Evolutionary conservation across 2,797 vertebrate genomes (phyloP), one percentile per base, ranked within the genome.

Genomic region (Epinephelus malabaricus): DNA sequence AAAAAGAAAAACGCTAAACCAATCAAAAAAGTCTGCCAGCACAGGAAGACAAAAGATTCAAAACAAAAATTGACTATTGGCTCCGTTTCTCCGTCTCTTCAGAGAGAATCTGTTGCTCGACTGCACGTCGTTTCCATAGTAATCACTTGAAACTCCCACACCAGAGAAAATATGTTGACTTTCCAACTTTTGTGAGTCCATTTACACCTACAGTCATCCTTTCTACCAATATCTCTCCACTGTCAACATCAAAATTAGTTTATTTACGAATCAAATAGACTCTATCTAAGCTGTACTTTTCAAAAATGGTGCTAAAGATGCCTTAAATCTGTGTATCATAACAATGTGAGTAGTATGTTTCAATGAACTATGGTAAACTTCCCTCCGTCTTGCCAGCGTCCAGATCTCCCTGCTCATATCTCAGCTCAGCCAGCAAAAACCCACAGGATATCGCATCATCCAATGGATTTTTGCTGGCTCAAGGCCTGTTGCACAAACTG

Each of bases 21-120:
- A 69, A 65, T 84, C 30, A 51, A 63, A 80, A 72, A 49, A 54
- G 50, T 76, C 19, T 65, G 67, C 25, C 19, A 54, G 73, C 9
- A 17, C 9, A 68, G 34, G 19, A 10, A 51, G 58, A 15, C 15
- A 30, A 59, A 40, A 76, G 40, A 43, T 14, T 64, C 13, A 64
- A 47, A 78, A 58, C 49, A 34, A 43, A 71, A 47, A 53, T 21
- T 1, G 40, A 61, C 3, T 27, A 51, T 69, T 30, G 13, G 50
- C 17, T 67, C 43, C 5, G 3, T 46, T 56, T 72, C 64, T 6
- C 66, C 11, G 27, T 5, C 17, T 34, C 47, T 43, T 69, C 73
- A 60, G 34, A 61, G 21, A 17, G 8, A 34, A 40, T 49, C 17
- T 64, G 45, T 67, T 71, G 18, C n/a, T 70, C 38, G 45, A n/a